A percentile compares a stretch with the other conserved stretches of the same genome.
These are phyloP conservation scores for Limenitis camilla DNA, from an alignment of 2,888 invertebrate species.

Conservation along the genomic window DNA sequence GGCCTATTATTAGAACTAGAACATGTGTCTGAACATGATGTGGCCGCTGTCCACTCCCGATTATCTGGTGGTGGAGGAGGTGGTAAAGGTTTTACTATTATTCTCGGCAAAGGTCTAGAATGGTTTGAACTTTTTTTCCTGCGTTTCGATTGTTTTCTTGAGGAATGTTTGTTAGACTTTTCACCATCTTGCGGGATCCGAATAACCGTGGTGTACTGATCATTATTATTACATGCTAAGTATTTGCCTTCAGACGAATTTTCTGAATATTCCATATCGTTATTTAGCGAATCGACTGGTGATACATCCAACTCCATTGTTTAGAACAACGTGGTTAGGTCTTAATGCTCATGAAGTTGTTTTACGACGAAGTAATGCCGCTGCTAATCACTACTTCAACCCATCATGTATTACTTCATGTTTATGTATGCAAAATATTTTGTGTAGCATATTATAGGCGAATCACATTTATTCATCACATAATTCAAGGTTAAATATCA, in stretches of 20 bases:
- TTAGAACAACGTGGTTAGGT: conserved; percentile 24
- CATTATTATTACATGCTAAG: conserved; percentile 53
- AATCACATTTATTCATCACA: conserved; percentile 40
- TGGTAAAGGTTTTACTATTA: conserved; percentile 87
- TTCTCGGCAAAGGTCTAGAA: conserved; percentile 80
- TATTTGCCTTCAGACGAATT: conserved; percentile 59
- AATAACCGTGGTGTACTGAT: conserved; percentile 62
- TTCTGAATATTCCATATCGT: conserved; percentile 58
- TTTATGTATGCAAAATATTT: conserved; percentile 25
- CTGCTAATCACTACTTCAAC: conserved; percentile 65
- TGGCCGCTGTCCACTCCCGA: conserved; percentile 65
- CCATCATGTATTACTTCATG: conserved; percentile 52
- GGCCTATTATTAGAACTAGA: conserved; percentile 54
- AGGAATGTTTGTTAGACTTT: conserved; percentile 84
- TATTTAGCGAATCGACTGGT: conserved; percentile 42
- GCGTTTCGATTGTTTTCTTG: conserved; percentile 81
- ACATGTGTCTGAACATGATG: conserved; percentile 52
- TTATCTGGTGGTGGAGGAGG: conserved; percentile 74
- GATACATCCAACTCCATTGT: conserved; percentile 66
- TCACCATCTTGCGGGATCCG: conserved; percentile 65
- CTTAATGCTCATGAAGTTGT: conserved; percentile 22
- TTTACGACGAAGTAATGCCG: conserved; percentile 53
- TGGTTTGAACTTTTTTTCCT: conserved; percentile 85
- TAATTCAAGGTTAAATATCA: conserved; percentile 31
- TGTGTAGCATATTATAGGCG: conserved; percentile 28